A percentile compares a stretch with the other conserved stretches of the same genome.
Conservation (phyloP, 2,797 vertebrate genomes). For the Micromesistius poutassou region DNA sequence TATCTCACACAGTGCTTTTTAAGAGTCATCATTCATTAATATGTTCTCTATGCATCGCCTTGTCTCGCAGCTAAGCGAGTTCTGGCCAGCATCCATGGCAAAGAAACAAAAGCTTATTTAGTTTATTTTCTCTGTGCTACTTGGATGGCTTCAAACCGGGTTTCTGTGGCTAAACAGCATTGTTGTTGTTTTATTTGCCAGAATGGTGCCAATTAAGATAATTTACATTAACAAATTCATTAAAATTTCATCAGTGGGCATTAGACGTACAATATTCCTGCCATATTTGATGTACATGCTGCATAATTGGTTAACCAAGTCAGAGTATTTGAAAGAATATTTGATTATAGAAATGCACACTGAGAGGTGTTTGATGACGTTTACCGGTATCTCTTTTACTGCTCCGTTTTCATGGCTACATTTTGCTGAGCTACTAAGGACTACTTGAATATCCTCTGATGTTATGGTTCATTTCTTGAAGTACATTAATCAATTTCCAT, state of each 20-base stretch:
- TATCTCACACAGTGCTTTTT: not conserved
- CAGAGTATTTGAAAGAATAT: not conserved
- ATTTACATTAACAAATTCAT: not conserved
- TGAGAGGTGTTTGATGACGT: too few relatives aligned
- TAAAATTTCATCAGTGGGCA: not conserved
- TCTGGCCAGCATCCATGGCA: not conserved
- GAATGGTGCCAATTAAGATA: not conserved
- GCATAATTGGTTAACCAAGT: not conserved
- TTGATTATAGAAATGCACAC: not conserved
- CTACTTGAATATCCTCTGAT: not conserved
- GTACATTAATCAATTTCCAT: too few relatives aligned
- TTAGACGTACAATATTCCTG: not conserved
- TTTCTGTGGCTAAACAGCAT: not conserved
- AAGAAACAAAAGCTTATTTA: not conserved
- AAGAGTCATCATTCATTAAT: not conserved
- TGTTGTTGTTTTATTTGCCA: not conserved
- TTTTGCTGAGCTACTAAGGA: not conserved
- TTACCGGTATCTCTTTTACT: too few relatives aligned
- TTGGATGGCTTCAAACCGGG: not conserved
- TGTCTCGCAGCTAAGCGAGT: not conserved
- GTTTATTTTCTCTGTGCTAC: not conserved
- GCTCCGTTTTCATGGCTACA: too few relatives aligned
- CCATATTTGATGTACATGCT: not conserved
- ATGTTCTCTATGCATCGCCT: not conserved
- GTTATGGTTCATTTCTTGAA: too few relatives aligned